Evolutionary conservation across 1,140 invertebrate species (phyloP).

Genomic region (Ceratina australensis): DNA sequence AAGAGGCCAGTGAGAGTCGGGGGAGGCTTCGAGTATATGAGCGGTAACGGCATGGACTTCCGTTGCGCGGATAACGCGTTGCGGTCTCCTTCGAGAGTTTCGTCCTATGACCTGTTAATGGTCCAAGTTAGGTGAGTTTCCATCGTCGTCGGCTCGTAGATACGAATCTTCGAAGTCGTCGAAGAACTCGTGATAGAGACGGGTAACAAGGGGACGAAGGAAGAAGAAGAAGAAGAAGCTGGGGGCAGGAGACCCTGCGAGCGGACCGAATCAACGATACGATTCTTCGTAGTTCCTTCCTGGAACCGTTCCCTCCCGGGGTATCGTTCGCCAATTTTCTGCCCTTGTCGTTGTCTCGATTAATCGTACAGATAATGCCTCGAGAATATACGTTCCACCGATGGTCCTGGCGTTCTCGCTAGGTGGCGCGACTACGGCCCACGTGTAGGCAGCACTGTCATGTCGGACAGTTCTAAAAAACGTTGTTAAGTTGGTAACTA

Average conservation of each 20-base stretch:
- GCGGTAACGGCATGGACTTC: conserved; percentile 40
- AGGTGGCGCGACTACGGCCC: too few relatives aligned
- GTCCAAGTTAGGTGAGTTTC: conserved; percentile 58
- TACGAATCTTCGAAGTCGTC: conserved; percentile 57
- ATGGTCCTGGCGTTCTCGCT: neutral
- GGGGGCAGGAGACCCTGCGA: too few relatives aligned
- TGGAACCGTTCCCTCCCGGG: neutral
- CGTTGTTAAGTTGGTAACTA: too few relatives aligned
- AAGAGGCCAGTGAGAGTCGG: neutral
- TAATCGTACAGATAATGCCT: conserved; percentile 40
- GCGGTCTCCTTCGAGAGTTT: conserved; percentile 42
- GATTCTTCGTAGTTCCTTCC: conserved; percentile 31
- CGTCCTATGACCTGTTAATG: conserved; percentile 57
- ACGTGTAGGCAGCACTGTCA: too few relatives aligned
- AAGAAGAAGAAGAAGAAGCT: neutral
- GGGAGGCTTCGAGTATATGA: neutral
- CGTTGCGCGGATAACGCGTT: conserved; percentile 49
- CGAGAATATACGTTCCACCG: neutral
- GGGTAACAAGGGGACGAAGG: neutral
- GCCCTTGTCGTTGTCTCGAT: conserved; percentile 33
- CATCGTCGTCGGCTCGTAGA: conserved; percentile 47
- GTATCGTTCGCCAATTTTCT: conserved; percentile 34
- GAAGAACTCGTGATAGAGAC: conserved; percentile 39
- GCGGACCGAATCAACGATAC: conserved; percentile 23
- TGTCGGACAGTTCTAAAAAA: too few relatives aligned